A percentile compares a stretch with the other conserved stretches of the same genome.
Conservation (phyloP, 1,140 invertebrate genomes). For the Triops cancriformis region DNA sequence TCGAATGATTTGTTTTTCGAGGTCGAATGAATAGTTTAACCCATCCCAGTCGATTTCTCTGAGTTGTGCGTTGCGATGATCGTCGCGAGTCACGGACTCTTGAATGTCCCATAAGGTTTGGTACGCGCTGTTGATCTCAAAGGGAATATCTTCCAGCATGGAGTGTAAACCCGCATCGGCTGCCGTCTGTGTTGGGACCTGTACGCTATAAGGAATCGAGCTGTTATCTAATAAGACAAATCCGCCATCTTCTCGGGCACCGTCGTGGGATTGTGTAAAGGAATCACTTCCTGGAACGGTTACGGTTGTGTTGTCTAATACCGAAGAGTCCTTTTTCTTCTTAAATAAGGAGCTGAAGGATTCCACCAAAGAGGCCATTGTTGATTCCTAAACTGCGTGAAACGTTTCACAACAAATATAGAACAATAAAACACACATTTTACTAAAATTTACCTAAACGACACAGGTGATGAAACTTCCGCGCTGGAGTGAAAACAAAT, state of each 20-base stretch:
- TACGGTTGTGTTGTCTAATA: neutral
- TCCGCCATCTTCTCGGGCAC: neutral
- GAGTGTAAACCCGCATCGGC: neutral
- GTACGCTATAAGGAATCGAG: neutral
- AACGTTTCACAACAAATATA: no score
- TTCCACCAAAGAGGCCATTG: neutral
- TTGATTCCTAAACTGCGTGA: neutral
- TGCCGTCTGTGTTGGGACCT: neutral
- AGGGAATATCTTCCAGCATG: conserved; percentile 23
- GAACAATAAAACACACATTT: no score
- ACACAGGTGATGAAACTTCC: no score
- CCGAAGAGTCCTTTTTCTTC: neutral
- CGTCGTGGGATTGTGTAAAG: neutral
- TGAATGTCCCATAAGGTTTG: conserved; percentile 2
- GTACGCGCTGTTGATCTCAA: conserved; percentile 22
- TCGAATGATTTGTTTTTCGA: conserved; percentile 19
- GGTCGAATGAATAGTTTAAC: conserved; percentile 24
- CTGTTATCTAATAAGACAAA: neutral
- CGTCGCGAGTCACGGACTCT: neutral
- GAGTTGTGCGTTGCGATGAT: neutral
- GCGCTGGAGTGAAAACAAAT: no score
- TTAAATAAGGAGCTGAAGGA: neutral
- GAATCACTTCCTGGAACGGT: neutral
- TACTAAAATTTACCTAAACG: no score
- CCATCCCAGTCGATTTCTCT: conserved; percentile 25